phyloP scores from a whole-genome alignment of 2,797 vertebrate species.

The Threskiornis aethiopicus region DNA sequence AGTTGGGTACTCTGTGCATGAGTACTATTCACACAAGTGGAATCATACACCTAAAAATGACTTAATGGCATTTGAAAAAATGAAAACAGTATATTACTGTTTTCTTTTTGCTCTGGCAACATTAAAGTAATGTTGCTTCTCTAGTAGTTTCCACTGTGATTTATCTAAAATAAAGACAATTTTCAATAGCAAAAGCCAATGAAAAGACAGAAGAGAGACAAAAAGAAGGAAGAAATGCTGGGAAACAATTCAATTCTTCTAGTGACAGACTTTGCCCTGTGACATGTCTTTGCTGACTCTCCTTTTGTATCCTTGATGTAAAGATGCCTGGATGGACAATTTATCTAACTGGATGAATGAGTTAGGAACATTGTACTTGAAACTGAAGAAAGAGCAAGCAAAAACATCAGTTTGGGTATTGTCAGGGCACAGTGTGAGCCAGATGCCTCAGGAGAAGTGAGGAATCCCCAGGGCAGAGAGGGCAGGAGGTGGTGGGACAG shows the following conservation, averaged over 20 bases:
- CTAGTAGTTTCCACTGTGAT: background rate
- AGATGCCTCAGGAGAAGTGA: background rate
- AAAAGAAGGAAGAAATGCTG: background rate
- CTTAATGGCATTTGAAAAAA: background rate
- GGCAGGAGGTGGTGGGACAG: background rate
- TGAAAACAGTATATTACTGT: background rate
- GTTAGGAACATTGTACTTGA: background rate
- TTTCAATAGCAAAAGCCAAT: background rate
- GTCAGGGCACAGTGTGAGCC: background rate
- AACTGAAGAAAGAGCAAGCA: background rate
- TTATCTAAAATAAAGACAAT: background rate
- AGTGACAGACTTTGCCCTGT: background rate
- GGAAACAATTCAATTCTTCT: background rate
- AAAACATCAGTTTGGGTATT: background rate
- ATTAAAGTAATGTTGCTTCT: background rate
- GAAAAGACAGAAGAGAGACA: background rate
- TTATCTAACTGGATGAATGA: background rate
- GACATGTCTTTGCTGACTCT: background rate
- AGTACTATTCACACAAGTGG: background rate
- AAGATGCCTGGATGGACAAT: background rate
- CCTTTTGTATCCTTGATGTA: background rate
- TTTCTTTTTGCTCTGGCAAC: background rate
- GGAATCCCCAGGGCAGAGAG: accelerated
- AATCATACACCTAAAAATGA: background rate
- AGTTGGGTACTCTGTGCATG: background rate